These are phyloP conservation scores for Dinothrombium tinctorium DNA, from an alignment of 1,140 invertebrate species.

Conservation along the genomic window DNA sequence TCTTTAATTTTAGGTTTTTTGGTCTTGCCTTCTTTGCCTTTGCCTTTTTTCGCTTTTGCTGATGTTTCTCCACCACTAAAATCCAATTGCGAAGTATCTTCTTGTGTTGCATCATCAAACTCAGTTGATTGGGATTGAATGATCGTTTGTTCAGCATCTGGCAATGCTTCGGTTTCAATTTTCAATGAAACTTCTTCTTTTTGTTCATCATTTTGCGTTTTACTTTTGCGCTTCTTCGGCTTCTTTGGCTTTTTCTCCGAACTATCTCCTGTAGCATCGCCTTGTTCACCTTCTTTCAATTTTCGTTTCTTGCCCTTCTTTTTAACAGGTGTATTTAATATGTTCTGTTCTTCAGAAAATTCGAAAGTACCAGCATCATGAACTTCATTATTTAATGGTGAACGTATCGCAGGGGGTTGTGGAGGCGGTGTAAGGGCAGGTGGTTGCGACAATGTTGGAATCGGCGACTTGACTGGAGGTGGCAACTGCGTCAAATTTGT, in stretches of 20 bases:
- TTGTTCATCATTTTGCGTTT: slow-evolving; percentile 5
- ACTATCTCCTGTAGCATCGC: neutral
- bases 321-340: neutral
- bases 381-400: too few relatives aligned
- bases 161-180: neutral
- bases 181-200: slow-evolving; percentile 6
- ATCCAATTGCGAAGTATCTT: neutral
- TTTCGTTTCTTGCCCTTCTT: neutral
- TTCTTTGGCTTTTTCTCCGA: slow-evolving; percentile 12
- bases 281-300: neutral
- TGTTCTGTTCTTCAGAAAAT: neutral
- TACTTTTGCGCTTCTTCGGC: slow-evolving; percentile 9
- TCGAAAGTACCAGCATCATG: neutral
- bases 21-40: slow-evolving; percentile 1
- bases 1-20: slow-evolving; percentile 14
- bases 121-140: slow-evolving; percentile 1
- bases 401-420: neutral
- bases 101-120: slow-evolving; percentile 8
- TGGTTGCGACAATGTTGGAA: neutral
- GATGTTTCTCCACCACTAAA: neutral
- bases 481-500: neutral
- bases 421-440: neutral
- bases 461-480: neutral
- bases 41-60: neutral
- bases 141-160: neutral